Base-by-base conservation (phyloP, 92 coral and sea anemone genomes). In the Isaurus tuberculatus region DNA sequence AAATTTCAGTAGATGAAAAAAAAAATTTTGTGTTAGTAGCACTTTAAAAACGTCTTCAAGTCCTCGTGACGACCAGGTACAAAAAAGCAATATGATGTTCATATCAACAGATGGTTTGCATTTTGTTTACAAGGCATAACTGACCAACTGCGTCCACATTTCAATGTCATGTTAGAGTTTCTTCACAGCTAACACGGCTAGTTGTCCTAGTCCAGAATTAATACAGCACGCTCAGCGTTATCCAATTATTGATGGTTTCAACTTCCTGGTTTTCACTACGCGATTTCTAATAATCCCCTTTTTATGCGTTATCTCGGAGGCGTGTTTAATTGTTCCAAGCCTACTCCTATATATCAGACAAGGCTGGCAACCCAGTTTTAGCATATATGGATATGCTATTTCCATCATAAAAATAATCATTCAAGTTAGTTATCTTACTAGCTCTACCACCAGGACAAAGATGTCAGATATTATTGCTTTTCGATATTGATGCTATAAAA, bases 391-490 rank as follows among this genome's bases (percentile, higher is more conserved):
- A n/a, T 37, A 30, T 42, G 46, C 30, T 75, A 65, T 3, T 75
- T 48, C 81, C 61, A 65, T 42, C 53, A 31, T 49, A 70, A 8
- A 70, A 70, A 65, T 53, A 37, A 25, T 73, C 87, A 11, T 32
- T 72, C 7, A 84, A 84, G 23, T 42, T 58, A n/a, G 64, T 58
- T 30, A 42, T 55, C 15, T 31, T 75, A 40, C 37, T 85, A 29
- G 87, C 87, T 22, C 84, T 84, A 2, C 73, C 87, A 11, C 53
- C 84, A 28, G 84, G 83, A 28, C 84, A 84, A 73, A 10, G 87
- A 43, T 75, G 75, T 36, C 88, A 84, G 60, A 84, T 74, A 29
- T 75, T 84, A 30, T 5, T 84, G 20, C 19, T 48, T 48, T 16
- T 48, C 2, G 11, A 48, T 2, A 48, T 0, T 48, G 11, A 48